A percentile compares a stretch with the other conserved stretches of the same genome.
Evolutionary conservation across 2,797 vertebrate species (phyloP).

Genomic region (Vultur gryphus): DNA sequence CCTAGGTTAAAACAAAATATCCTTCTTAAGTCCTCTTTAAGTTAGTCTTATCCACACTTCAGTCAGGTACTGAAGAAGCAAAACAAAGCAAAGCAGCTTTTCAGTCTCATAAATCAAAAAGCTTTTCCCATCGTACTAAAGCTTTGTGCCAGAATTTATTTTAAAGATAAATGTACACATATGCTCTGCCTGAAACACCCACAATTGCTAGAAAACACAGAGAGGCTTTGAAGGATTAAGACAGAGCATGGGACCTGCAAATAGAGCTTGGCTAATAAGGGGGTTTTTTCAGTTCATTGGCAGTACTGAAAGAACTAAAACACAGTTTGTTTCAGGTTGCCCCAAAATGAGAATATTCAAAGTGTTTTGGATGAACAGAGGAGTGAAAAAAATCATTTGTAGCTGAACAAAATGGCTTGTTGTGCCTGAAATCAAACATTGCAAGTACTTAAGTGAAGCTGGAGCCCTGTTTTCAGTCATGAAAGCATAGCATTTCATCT

Average conservation of each 20-base stretch:
- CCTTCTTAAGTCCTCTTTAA: not conserved
- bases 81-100: not conserved
- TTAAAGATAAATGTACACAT: constrained; percentile 30
- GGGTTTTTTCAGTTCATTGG: not conserved
- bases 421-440: not conserved
- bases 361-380: not conserved
- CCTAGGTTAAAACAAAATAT: not conserved
- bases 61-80: constrained; percentile 24
- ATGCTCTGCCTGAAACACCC: not conserved
- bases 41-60: not conserved
- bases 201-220: constrained; percentile 1
- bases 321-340: not conserved
- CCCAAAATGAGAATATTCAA: not conserved
- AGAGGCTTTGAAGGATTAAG: constrained; percentile 32
- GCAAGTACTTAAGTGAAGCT: not conserved
- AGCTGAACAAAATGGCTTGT: not conserved
- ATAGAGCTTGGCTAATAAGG: not conserved
- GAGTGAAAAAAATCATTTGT: not conserved
- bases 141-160: constrained; percentile 11
- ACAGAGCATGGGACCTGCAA: not conserved
- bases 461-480: not conserved
- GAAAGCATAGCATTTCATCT: not conserved
- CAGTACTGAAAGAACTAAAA: not conserved
- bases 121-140: not conserved
- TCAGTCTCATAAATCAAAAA: constrained; percentile 39